phyloP scores from a whole-genome alignment of 2,113 vertebrate genomes.

The Tragelaphus buxtoni region DNA sequence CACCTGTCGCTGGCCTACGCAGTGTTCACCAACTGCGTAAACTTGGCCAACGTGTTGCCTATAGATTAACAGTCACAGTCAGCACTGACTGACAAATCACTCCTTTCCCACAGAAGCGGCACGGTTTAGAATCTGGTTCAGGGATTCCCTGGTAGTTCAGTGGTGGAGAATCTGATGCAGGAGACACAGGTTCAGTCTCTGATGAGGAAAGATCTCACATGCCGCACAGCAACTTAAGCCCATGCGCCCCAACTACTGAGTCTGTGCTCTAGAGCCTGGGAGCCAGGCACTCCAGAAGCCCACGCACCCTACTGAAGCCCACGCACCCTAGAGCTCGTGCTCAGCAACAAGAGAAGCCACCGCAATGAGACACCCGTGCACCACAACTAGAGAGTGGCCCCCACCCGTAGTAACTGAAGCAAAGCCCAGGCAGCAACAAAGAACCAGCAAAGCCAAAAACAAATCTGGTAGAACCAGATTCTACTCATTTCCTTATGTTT shows the following conservation, averaged over 20 bases:
- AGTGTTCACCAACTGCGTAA: not conserved
- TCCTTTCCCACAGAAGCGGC: not conserved
- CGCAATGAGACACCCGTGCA: not conserved
- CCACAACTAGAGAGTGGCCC: not conserved
- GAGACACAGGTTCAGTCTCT: not conserved
- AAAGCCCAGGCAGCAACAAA: not conserved
- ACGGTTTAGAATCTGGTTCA: not conserved
- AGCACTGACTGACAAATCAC: not conserved
- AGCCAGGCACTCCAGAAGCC: not conserved
- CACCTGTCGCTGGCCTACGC: rapidly evolving
- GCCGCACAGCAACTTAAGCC: not conserved
- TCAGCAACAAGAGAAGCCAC: not conserved
- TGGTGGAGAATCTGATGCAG: not conserved
- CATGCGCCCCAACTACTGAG: not conserved
- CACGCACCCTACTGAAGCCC: not conserved
- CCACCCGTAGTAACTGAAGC: not conserved
- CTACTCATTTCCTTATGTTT: slow-evolving; percentile 23
- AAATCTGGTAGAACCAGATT: not conserved
- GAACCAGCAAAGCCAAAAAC: not conserved
- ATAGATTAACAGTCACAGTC: not conserved
- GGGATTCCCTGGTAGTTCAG: not conserved
- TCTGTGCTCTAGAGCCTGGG: not conserved
- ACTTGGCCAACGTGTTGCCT: not conserved
- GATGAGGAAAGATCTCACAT: not conserved
- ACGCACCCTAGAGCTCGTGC: not conserved